Evolutionary conservation across 2,797 vertebrate genomes (phyloP).

Genomic region (Martes flavigula): DNA sequence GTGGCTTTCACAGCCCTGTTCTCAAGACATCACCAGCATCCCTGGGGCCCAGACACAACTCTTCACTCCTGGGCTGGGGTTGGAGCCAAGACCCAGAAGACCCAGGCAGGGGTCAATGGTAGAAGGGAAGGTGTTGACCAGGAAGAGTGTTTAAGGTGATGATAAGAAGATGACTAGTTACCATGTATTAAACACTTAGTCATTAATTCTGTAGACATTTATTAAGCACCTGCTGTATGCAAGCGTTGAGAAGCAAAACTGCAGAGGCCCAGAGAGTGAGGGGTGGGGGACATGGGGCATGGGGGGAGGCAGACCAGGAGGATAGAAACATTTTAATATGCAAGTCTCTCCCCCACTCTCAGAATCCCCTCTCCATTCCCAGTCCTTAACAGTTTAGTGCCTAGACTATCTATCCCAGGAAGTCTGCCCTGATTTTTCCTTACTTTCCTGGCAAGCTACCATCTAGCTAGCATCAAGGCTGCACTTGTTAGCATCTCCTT

Average conservation of each 20-base stretch:
- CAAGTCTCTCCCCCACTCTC: background rate
- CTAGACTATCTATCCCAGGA: background rate
- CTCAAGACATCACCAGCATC: conserved; percentile 66
- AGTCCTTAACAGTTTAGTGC: background rate
- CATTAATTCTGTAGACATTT: background rate
- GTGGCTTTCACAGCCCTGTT: conserved; percentile 81
- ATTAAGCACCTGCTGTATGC: conserved; percentile 28
- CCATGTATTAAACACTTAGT: background rate
- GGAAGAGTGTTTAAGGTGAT: background rate
- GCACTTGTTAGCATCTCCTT: background rate
- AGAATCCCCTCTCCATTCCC: background rate
- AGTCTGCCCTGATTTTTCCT: conserved; percentile 44
- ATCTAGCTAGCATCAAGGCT: background rate
- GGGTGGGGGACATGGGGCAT: background rate
- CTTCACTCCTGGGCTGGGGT: background rate
- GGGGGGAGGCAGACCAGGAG: background rate
- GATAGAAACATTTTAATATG: background rate
- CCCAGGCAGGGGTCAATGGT: background rate
- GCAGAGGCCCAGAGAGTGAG: background rate
- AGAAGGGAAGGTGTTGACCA: background rate
- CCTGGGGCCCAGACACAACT: background rate
- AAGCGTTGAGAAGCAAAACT: background rate
- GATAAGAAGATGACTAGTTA: background rate
- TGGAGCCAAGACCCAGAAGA: conserved; percentile 14
- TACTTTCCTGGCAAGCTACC: background rate